These are phyloP conservation scores for Podarcis cretensis DNA, from an alignment of 2,113 vertebrate genomes.

Conservation along the genomic window DNA sequence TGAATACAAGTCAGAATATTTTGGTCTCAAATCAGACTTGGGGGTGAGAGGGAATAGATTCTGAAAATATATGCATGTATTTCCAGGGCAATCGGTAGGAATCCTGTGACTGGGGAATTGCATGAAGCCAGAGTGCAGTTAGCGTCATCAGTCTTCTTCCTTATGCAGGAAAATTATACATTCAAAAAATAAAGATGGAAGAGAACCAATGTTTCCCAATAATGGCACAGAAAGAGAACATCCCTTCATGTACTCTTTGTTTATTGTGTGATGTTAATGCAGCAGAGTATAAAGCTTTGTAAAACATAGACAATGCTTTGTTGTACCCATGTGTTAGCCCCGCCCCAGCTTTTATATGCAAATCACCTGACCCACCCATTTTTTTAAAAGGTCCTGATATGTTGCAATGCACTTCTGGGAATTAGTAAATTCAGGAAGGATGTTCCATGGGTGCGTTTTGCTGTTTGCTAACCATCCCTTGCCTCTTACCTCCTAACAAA, in stretches of 20 bases:
- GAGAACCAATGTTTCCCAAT: too few relatives aligned
- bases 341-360: neutral
- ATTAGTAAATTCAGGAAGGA: neutral
- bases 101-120: neutral
- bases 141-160: neutral
- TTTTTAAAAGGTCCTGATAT: neutral
- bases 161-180: neutral
- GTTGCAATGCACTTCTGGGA: neutral
- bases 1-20: too few relatives aligned
- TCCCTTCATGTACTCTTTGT: neutral
- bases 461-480: slow-evolving; percentile 5
- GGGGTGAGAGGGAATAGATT: too few relatives aligned
- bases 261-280: neutral
- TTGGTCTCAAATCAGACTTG: too few relatives aligned
- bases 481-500: slow-evolving; percentile 28
- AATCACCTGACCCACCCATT: neutral
- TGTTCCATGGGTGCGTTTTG: neutral
- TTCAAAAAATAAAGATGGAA: neutral
- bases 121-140: neutral
- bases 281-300: neutral
- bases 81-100: too few relatives aligned
- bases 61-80: too few relatives aligned
- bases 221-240: too few relatives aligned
- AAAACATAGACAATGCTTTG: neutral
- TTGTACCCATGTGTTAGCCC: too few relatives aligned